phyloP scores from a whole-genome alignment of 2,888 invertebrate species.

The Resseliella maxima region DNA sequence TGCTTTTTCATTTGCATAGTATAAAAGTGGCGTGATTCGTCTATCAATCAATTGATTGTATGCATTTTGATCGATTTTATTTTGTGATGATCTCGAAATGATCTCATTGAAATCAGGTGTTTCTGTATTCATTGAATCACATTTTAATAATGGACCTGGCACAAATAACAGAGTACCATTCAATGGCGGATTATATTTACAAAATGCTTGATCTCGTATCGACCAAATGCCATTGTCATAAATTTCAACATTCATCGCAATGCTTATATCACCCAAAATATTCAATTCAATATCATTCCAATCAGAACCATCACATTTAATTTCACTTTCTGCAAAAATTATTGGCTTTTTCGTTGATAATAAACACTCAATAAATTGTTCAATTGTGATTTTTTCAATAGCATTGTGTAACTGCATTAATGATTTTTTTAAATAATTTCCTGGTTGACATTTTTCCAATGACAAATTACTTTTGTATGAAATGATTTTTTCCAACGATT shows the following conservation, averaged over 20 bases:
- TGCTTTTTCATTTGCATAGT: conserved; percentile 26
- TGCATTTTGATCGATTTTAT: background rate
- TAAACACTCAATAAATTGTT: background rate
- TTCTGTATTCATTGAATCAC: no score
- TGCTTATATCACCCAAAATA: background rate
- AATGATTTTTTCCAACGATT: background rate
- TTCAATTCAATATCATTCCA: background rate
- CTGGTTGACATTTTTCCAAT: background rate
- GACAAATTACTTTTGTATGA: conserved; percentile 17
- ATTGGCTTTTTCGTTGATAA: background rate
- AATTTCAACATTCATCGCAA: conserved; percentile 7
- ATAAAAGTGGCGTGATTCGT: conserved; percentile 4
- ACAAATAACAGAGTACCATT: background rate
- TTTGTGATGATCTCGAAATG: background rate
- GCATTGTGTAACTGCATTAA: no score
- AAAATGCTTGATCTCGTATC: background rate
- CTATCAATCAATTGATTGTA: conserved; percentile 41
- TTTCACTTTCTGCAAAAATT: background rate
- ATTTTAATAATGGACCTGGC: conserved; percentile 7
- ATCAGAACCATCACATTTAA: background rate
- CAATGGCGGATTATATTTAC: conserved; percentile 9
- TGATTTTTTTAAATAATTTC: background rate
- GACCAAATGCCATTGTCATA: conserved; percentile 28
- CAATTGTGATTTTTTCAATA: background rate
- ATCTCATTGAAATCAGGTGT: background rate